Base-by-base conservation (phyloP, 1,140 invertebrate species). In the Papilio glaucus region DNA sequence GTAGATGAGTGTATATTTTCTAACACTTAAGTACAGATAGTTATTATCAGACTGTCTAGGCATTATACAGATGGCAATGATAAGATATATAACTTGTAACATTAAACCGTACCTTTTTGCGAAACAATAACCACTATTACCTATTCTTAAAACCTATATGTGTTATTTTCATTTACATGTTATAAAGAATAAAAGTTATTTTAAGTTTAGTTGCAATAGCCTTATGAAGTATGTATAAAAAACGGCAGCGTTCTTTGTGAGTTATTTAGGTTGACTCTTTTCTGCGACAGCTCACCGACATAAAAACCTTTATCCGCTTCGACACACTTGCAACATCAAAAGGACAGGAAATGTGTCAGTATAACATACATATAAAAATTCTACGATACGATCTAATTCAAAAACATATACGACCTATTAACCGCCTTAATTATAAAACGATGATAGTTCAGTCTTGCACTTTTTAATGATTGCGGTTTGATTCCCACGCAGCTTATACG, bases 291-390 rank as follows among this genome's bases (percentile, higher is more conserved):
- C 21, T 57, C 21, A 10, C 49, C 49, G 49, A 57, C 49, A 57
- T 57, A 57, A 57, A 57, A 57, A 57, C 21, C 49, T 57, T 57
- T 57, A 57, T 57, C 49, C 49, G 49, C 49, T 57, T 57, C 49
- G 49, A 57, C 49, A 57, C 10, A 57, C 10, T 57, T 57, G 18
- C 49, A 57, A 57, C 49, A 57, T 57, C 49, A 57, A 57, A 57
- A 57, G 9, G 49, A 57, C 12, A 13, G 49, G 49, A 57, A 57
- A 21, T 57, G 21, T 57, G 49, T 57, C 49, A 57, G 8, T 53
- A 53, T 57, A 49, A 49, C 45, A 4, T 57, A 41, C 13, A 15
- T 57, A 57, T 24, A 57, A 26, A 57, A 57, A 4, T 18, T 26
- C 18, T 4, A 57, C 21, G 49, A 4, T 24, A 15, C 4, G 18